These are phyloP conservation scores for Caenorhabditis zanzibari DNA, from an alignment of 2,888 invertebrate species.

Conservation along the genomic window DNA sequence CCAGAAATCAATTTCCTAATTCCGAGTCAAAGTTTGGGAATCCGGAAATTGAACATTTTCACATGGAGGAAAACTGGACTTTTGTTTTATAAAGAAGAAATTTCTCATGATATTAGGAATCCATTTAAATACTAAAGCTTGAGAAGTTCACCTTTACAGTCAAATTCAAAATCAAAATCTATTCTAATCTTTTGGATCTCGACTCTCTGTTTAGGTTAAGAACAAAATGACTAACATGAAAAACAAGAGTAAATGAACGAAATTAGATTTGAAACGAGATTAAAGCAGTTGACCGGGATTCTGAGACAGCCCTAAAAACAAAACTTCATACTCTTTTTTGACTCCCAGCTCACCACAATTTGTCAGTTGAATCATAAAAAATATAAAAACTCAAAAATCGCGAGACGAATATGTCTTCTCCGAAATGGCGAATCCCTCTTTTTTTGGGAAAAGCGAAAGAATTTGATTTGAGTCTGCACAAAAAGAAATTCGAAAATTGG, in stretches of 20 bases:
- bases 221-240: not conserved
- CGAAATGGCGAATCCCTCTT: not conserved
- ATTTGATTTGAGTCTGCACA: conserved; percentile 22
- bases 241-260: conserved; percentile 2
- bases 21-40: no score
- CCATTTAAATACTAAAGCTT: no score
- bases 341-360: not conserved
- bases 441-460: not conserved
- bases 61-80: no score
- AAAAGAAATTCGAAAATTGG: conserved; percentile 28
- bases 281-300: not conserved
- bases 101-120: no score
- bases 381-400: conserved; percentile 24
- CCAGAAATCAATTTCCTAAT: no score
- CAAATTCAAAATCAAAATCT: no score
- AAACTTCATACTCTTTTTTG: not conserved
- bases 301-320: not conserved
- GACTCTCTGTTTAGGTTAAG: not conserved
- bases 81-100: no score
- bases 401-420: conserved; percentile 1
- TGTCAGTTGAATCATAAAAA: conserved; percentile 15
- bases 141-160: no score
- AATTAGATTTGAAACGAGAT: conserved; percentile 31
- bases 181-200: not conserved
- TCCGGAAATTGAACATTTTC: no score